Conservation (phyloP, 2,113 vertebrate genomes). For the Leucoraja erinaceus region DNA sequence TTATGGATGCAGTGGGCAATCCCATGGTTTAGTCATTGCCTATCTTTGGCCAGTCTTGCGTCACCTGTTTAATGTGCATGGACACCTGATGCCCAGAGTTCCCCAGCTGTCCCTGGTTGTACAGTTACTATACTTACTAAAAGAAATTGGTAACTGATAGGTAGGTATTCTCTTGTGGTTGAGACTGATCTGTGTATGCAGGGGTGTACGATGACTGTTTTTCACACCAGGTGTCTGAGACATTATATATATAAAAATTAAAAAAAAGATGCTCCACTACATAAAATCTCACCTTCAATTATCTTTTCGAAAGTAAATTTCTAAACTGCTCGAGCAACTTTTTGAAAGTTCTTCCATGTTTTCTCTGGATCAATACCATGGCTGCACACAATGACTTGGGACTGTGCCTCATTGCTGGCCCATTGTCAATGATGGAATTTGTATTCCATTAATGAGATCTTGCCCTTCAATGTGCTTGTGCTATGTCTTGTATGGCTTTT, state of each 20-base stretch:
- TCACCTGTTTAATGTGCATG: not conserved
- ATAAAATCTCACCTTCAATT: not conserved
- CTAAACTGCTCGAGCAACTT: not conserved
- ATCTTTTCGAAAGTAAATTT: not conserved
- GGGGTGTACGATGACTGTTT: not conserved
- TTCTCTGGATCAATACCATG: not conserved
- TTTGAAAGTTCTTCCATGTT: not conserved
- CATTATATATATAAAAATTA: not conserved
- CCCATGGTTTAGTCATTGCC: too few relatives aligned
- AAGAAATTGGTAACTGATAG: not conserved
- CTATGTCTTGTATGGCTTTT: too few relatives aligned
- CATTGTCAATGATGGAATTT: not conserved
- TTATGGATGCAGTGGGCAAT: too few relatives aligned
- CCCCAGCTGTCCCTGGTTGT: not conserved
- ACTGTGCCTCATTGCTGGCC: too few relatives aligned
- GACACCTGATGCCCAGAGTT: not conserved
- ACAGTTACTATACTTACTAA: not conserved
- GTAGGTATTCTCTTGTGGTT: not conserved
- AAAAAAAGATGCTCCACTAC: not conserved
- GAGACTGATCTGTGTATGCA: not conserved
- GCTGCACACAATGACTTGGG: not conserved
- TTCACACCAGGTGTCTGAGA: not conserved
- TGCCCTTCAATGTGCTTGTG: not conserved
- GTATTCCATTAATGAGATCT: not conserved
- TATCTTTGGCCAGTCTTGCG: not conserved